A percentile compares a stretch with the other conserved stretches of the same genome.
Conservation (phyloP, 1,140 invertebrate genomes). For the Aphaenogaster ashmeadi region DNA sequence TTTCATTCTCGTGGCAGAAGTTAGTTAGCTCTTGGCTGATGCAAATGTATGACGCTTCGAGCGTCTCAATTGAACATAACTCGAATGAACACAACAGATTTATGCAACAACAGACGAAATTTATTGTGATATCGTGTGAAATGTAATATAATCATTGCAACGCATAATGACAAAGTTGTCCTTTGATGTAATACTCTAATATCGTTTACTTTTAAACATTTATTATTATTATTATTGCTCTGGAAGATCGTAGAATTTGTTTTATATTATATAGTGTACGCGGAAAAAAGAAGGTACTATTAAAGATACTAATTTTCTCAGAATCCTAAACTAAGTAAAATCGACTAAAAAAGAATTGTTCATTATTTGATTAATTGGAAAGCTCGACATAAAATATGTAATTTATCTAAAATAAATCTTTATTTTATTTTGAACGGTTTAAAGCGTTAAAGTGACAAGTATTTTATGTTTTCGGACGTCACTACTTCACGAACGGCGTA, state of each 20-base stretch:
- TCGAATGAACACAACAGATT: not conserved
- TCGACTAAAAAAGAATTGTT: constrained; percentile 22
- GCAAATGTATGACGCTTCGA: not conserved
- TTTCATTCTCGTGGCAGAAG: constrained; percentile 9
- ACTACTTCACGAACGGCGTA: constrained; percentile 60
- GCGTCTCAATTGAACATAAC: constrained; percentile 35
- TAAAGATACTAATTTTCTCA: constrained; percentile 45
- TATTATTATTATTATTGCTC: not conserved
- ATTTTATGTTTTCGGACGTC: constrained; percentile 70
- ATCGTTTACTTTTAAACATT: constrained; percentile 42
- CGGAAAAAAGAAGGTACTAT: constrained; percentile 28
- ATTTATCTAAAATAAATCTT: constrained; percentile 37
- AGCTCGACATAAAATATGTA: constrained; percentile 22
- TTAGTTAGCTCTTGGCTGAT: constrained; percentile 9
- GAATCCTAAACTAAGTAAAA: not conserved
- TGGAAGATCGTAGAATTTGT: constrained; percentile 48
- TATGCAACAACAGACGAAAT: constrained; percentile 11
- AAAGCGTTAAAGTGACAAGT: constrained; percentile 24
- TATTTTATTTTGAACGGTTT: constrained; percentile 24
- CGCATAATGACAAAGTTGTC: constrained; percentile 64
- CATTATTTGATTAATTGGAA: constrained; percentile 10
- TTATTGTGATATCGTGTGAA: constrained; percentile 35
- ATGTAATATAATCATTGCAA: constrained; percentile 29
- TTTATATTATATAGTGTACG: constrained; percentile 24
- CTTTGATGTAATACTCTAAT: constrained; percentile 39